Conservation (phyloP, 2,113 vertebrate genomes). For the Nothocercus nigrocapillus region DNA sequence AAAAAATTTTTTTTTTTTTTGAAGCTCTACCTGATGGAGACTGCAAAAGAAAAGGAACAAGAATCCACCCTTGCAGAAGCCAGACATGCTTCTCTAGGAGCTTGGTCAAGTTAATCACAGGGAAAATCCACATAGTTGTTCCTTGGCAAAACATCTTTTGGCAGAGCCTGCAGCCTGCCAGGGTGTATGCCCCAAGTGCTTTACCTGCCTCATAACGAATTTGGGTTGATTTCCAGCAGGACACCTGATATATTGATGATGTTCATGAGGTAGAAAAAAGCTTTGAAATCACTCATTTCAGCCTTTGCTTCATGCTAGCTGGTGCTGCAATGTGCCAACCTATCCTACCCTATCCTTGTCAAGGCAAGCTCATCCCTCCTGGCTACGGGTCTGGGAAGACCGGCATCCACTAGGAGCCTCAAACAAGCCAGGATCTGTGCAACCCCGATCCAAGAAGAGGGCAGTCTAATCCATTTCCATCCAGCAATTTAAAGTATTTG, state of each 20-base stretch:
- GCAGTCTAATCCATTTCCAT: neutral
- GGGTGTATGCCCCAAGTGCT: neutral
- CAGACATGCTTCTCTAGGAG: no score
- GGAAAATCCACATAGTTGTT: neutral
- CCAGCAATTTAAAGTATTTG: neutral
- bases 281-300: neutral
- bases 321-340: neutral
- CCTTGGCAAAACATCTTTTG: neutral
- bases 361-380: neutral
- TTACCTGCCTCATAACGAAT: neutral
- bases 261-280: neutral
- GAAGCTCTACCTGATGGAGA: neutral
- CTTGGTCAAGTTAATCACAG: neutral
- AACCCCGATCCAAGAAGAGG: neutral
- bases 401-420: neutral
- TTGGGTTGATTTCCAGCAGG: neutral
- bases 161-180: neutral
- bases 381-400: neutral
- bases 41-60: neutral
- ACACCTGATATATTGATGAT: neutral
- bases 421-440: neutral
- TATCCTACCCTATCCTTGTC: neutral
- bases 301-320: neutral
- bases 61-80: neutral
- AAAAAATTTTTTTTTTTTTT: no score